Conservation (phyloP, 2,113 vertebrate genomes). For the Sylvietta virens region DNA sequence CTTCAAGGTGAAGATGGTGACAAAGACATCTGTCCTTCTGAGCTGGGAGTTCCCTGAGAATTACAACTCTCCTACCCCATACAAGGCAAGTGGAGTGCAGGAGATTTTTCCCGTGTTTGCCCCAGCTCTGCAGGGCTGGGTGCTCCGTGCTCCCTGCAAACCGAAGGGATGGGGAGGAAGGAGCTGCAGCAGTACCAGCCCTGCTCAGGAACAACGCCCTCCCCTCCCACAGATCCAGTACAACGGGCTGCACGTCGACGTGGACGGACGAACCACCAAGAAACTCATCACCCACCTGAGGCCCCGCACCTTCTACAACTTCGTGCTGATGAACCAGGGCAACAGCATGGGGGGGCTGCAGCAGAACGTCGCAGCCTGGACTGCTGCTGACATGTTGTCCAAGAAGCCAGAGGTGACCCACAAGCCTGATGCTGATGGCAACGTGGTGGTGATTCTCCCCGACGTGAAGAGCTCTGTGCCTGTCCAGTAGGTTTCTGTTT, state of each 20-base stretch:
- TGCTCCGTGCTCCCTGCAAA: not conserved
- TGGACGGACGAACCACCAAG: conserved; percentile 87
- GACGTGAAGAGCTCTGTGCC: conserved; percentile 79
- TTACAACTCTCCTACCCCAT: conserved; percentile 80
- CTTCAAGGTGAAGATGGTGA: conserved; percentile 96
- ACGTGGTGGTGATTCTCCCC: conserved; percentile 82
- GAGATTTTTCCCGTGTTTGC: not conserved
- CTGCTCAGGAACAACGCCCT: not conserved
- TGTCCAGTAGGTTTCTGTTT: conserved; percentile 79
- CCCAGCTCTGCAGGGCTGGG: not conserved
- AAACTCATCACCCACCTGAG: conserved; percentile 86
- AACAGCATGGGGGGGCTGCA: conserved; percentile 83
- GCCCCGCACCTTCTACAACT: conserved; percentile 90
- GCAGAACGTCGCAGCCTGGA: conserved; percentile 86
- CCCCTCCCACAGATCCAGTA: conserved; percentile 85
- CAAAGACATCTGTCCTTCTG: conserved; percentile 90
- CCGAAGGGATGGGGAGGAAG: accelerated
- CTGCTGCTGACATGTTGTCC: conserved; percentile 81
- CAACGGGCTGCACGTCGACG: conserved; percentile 84
- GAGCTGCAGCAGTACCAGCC: not conserved
- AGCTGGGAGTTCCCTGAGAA: conserved; percentile 94
- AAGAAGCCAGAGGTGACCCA: conserved; percentile 86
- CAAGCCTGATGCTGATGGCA: conserved; percentile 82
- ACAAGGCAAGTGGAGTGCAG: conserved; percentile 76
- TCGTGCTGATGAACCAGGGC: conserved; percentile 85